These are phyloP conservation scores for Fabriciana adippe DNA, from an alignment of 2,888 invertebrate species.

Conservation along the genomic window DNA sequence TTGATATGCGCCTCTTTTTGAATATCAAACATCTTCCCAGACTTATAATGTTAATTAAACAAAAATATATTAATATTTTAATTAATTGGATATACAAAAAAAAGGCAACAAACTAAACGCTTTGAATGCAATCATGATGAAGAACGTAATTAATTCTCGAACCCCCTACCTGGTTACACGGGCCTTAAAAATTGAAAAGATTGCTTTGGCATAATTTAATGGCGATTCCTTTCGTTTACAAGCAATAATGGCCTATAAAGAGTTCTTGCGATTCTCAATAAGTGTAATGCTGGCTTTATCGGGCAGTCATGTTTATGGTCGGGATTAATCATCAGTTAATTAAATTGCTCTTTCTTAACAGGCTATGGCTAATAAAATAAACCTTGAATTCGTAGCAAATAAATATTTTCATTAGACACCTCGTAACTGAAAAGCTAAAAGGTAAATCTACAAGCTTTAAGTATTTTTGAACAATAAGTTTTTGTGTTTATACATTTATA, in stretches of 20 bases:
- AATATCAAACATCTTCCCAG: background rate
- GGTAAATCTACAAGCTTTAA: background rate
- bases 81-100: conserved; percentile 18
- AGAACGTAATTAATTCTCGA: conserved; percentile 58
- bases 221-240: conserved; percentile 60
- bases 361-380: conserved; percentile 15
- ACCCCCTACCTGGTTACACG: conserved; percentile 53
- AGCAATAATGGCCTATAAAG: conserved; percentile 46
- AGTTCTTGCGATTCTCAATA: conserved; percentile 32
- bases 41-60: background rate
- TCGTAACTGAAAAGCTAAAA: background rate
- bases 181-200: conserved; percentile 53
- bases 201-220: conserved; percentile 60
- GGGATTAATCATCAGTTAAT: conserved; percentile 32
- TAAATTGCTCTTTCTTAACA: conserved; percentile 29
- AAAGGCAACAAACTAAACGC: conserved; percentile 25
- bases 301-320: conserved; percentile 28
- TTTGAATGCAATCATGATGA: conserved; percentile 35
- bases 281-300: conserved; percentile 29
- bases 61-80: conserved; percentile 10
- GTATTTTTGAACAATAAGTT: background rate
- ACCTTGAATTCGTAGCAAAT: conserved; percentile 3
- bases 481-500: background rate
- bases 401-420: conserved; percentile 12
- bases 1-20: background rate